phyloP scores from a whole-genome alignment of 2,888 invertebrate genomes.

The Lapara coniferarum region DNA sequence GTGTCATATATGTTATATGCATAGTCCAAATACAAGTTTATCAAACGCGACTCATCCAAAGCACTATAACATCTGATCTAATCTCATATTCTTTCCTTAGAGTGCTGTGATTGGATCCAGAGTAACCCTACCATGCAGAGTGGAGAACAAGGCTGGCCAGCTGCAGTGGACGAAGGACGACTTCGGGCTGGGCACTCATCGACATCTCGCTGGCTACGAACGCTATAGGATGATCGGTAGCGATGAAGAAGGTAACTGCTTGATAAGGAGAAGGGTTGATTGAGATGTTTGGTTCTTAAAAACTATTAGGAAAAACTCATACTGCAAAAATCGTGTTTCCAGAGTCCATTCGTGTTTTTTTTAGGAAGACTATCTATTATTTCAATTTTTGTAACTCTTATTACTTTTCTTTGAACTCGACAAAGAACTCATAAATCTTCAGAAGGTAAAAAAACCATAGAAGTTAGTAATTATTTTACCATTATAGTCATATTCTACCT shows the following conservation, averaged over 20 bases:
- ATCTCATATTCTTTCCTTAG: slow-evolving; percentile 57
- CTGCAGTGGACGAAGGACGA: slow-evolving; percentile 99
- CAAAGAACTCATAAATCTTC: too few relatives aligned
- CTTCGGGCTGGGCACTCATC: slow-evolving; percentile 96
- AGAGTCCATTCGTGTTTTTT: too few relatives aligned
- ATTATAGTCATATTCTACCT: too few relatives aligned
- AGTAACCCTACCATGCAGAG: slow-evolving; percentile 94
- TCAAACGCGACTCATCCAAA: neutral
- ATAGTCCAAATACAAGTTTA: too few relatives aligned
- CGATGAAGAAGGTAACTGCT: slow-evolving; percentile 92
- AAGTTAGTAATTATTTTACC: too few relatives aligned
- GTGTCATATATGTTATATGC: too few relatives aligned
- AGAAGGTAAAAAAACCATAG: too few relatives aligned
- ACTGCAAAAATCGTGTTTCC: too few relatives aligned
- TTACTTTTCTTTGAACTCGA: too few relatives aligned
- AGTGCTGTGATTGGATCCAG: slow-evolving; percentile 94
- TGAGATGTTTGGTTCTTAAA: neutral
- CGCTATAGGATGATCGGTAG: slow-evolving; percentile 98
- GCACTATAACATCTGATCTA: neutral
- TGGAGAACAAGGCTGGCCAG: slow-evolving; percentile 93
- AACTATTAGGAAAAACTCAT: too few relatives aligned
- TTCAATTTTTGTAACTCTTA: neutral
- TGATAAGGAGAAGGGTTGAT: neutral
- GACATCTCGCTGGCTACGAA: slow-evolving; percentile 94
- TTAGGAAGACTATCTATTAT: neutral